phyloP scores from a whole-genome alignment of 1,140 invertebrate species.

The Conus ventricosus region DNA sequence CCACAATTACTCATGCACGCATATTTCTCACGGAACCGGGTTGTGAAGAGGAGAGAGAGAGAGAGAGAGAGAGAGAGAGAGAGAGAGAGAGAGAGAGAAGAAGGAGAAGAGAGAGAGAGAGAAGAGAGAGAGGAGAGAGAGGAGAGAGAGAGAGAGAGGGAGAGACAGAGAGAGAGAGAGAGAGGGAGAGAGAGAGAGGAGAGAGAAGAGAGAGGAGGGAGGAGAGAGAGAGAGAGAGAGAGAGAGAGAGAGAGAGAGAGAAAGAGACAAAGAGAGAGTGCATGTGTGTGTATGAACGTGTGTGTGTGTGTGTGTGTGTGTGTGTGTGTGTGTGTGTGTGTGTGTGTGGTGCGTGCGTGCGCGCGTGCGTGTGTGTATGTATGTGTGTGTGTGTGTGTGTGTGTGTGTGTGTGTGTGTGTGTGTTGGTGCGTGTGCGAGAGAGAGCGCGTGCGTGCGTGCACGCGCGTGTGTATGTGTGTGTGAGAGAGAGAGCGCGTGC shows the following conservation, averaged over 20 bases:
- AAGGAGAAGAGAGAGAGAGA: not conserved
- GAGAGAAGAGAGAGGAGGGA: not conserved
- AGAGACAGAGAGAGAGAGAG: not conserved
- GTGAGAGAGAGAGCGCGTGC: not conserved
- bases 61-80: constrained; percentile 15
- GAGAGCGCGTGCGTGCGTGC: not conserved
- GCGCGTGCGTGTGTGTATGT: not conserved
- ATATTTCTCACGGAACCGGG: too few relatives aligned
- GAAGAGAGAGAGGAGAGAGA: not conserved
- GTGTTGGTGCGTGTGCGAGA: not conserved
- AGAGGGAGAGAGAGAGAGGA: constrained; percentile 7
- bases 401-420: not conserved
- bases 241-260: constrained; percentile 15
- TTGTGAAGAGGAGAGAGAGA: not conserved
- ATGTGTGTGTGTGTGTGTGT: constrained; percentile 7
- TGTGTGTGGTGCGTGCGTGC: not conserved
- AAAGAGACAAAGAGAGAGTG: not conserved
- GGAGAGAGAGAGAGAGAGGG: constrained; percentile 10
- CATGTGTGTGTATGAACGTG: not conserved
- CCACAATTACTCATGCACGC: too few relatives aligned
- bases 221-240: constrained; percentile 9
- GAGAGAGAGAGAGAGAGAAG: not conserved
- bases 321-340: not conserved
- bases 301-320: not conserved
- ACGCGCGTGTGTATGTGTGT: not conserved